Evolutionary conservation across 2,888 invertebrate genomes (phyloP), one percentile per base, ranked within the genome.

Genomic region (Tetragonula carbonaria): DNA sequence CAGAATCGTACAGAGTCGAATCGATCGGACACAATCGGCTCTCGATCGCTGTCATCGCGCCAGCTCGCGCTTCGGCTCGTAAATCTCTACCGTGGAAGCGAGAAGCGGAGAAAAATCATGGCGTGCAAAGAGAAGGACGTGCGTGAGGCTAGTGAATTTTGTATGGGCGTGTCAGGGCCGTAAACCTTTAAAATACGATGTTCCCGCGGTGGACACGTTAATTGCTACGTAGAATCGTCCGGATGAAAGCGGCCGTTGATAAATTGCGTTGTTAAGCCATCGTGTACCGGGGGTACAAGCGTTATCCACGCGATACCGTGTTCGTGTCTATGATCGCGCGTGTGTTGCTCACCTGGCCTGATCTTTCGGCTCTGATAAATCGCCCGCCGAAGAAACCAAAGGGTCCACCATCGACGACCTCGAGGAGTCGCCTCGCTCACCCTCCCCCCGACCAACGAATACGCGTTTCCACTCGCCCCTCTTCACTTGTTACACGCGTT

Each of bases 141-240:
- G n/a, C 68, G 68, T 38, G 76, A 70, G 82, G 77, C 86, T 85
- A 90, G 93, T 85, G 90, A 93, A 94, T 93, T 94, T 93, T 90
- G 92, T 91, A 92, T 93, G 92, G 94, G 94, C 93, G 93, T 94
- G 91, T 87, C 93, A 86, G 88, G 91, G 91, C 91, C 90, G 92
- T 93, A 93, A 94, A 93, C 88, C 92, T 81, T 93, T 91, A 93
- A 93, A 93, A 93, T 93, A 93, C 92, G 94, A 93, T 93, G 93
- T 92, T 93, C 91, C 92, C 90, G 90, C 86, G 88, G 93, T 92
- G 92, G 92, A 94, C 93, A 93, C 91, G 93, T 93, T 94, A 94
- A 94, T 93, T 94, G 93, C 93, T 92, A 92, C 90, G 92, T 93
- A 90, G 92, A 92, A 91, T 92, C 91, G 92, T 90, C 90, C 90